Conservation (phyloP, 1,140 invertebrate genomes). For the Elymnias hypermnestra region DNA sequence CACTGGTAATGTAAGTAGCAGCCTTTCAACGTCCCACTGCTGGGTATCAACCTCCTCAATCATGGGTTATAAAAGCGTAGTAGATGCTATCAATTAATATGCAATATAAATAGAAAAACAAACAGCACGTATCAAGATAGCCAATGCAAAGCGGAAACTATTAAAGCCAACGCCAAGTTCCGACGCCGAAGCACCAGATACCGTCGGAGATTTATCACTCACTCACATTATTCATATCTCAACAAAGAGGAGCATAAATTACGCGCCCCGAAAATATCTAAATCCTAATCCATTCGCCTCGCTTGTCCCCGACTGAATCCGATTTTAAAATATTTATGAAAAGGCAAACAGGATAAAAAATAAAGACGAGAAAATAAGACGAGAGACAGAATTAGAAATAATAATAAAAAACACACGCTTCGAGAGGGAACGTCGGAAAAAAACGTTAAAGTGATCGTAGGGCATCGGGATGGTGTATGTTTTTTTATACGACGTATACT, state of each 20-base stretch:
- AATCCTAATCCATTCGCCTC: slow-evolving; percentile 72
- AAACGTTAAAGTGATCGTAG: slow-evolving; percentile 70
- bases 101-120: slow-evolving; percentile 25
- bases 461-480: slow-evolving; percentile 49
- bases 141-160: slow-evolving; percentile 41
- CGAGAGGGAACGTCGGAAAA: slow-evolving; percentile 52
- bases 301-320: slow-evolving; percentile 65
- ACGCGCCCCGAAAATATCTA: slow-evolving; percentile 69
- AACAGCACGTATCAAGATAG: slow-evolving; percentile 32
- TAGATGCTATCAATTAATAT: slow-evolving; percentile 7
- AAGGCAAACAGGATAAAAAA: slow-evolving; percentile 50
- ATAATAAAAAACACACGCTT: slow-evolving; percentile 47
- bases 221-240: slow-evolving; percentile 67
- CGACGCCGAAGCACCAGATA: slow-evolving; percentile 31
- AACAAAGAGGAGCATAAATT: slow-evolving; percentile 69
- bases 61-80: slow-evolving; percentile 1
- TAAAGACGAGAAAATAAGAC: slow-evolving; percentile 39
- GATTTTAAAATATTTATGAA: slow-evolving; percentile 74
- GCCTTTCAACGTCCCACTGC: too few relatives aligned
- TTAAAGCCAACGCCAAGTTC: slow-evolving; percentile 31
- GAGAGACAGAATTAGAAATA: slow-evolving; percentile 64
- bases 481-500: slow-evolving; percentile 51
- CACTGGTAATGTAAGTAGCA: too few relatives aligned
- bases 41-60: too few relatives aligned
- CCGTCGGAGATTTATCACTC: slow-evolving; percentile 46